Evolutionary conservation across 2,888 invertebrate species (phyloP).

Genomic region (Stenotaenia linearis): DNA sequence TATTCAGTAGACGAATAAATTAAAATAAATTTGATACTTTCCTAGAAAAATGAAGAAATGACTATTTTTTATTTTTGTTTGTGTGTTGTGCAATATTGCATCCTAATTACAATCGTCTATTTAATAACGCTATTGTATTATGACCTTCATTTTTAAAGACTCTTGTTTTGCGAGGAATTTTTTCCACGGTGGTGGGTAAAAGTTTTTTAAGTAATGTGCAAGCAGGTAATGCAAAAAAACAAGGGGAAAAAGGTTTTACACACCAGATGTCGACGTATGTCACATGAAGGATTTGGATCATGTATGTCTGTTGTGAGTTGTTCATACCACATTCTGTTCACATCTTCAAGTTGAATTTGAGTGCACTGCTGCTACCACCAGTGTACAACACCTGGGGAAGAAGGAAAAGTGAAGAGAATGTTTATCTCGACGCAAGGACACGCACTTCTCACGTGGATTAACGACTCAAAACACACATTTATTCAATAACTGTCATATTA

Average conservation of each 20-base stretch:
- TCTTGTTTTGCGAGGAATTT: not conserved
- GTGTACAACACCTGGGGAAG: constrained; percentile 6
- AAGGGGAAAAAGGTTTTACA: not conserved
- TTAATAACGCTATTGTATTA: constrained; percentile 19
- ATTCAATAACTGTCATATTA: constrained; percentile 21
- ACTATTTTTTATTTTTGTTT: not conserved
- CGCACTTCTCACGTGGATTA: constrained; percentile 26
- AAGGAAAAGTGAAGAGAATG: constrained; percentile 14
- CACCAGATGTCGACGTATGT: constrained; percentile 10
- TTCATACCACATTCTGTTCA: not conserved
- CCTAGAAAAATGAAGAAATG: not conserved
- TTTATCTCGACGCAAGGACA: constrained; percentile 23
- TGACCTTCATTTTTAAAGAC: constrained; percentile 2
- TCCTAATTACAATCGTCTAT: not conserved
- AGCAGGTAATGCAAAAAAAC: not conserved
- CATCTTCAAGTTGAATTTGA: constrained; percentile 23
- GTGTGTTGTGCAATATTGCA: not conserved
- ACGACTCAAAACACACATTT: constrained; percentile 10
- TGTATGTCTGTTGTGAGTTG: not conserved
- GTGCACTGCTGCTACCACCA: constrained; percentile 4
- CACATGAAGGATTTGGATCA: constrained; percentile 21
- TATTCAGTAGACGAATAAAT: not conserved
- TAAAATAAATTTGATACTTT: not conserved
- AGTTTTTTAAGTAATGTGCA: not conserved
- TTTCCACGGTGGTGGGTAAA: not conserved